Percentiles rank a stretch among this genome's conserved stretches.
phyloP scores from a whole-genome alignment of 64 coral and sea anemone species.

The Dendronephthya gigantea region DNA sequence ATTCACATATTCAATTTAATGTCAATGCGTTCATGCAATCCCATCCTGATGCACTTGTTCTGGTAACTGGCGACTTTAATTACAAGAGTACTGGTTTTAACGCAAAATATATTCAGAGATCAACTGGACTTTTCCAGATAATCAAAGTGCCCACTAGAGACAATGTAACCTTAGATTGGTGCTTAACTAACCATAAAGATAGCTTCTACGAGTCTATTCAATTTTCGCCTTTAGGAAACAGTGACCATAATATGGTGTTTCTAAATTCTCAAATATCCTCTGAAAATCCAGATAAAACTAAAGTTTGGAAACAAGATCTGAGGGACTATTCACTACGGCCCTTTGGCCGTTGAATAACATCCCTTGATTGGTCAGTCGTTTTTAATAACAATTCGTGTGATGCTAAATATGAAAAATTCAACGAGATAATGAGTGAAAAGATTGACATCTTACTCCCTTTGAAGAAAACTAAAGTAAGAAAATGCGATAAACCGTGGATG shows the following conservation, averaged over 20 bases:
- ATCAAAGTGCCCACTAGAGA: neutral
- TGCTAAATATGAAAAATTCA: neutral
- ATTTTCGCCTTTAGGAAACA: neutral
- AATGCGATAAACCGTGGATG: conserved; percentile 16
- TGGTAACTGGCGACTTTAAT: neutral
- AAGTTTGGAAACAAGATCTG: neutral
- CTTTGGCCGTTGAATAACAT: neutral
- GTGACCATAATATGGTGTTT: conserved; percentile 10
- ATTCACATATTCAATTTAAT: neutral
- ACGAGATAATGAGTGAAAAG: neutral
- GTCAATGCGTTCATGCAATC: neutral
- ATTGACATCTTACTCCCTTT: conserved; percentile 1
- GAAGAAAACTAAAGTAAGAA: neutral
- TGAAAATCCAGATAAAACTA: no score
- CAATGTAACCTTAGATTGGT: neutral
- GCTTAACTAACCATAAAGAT: neutral
- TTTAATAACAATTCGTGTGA: neutral
- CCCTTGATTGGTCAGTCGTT: neutral
- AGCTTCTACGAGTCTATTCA: neutral
- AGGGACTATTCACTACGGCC: neutral
- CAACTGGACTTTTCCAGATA: neutral
- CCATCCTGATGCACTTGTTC: neutral
- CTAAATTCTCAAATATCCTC: neutral
- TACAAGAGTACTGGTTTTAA: neutral
- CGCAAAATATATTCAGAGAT: neutral